Evolutionary conservation across 2,113 vertebrate genomes (phyloP).

Genomic region (Rhinolophus ferrumequinum): DNA sequence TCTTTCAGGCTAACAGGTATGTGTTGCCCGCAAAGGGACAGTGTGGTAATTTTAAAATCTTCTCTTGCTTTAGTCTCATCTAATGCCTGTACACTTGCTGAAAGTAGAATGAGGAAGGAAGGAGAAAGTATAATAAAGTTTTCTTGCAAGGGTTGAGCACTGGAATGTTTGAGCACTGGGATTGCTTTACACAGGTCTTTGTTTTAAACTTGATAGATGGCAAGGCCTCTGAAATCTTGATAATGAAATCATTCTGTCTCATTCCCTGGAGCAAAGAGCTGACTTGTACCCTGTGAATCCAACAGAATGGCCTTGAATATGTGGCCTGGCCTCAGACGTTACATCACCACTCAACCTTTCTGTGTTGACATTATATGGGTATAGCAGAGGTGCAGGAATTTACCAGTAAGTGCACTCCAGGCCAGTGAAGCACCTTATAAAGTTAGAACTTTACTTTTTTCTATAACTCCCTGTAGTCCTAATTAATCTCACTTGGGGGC

Average conservation of each 20-base stretch:
- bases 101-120: neutral
- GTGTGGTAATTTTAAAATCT: slow-evolving; percentile 16
- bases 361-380: slow-evolving; percentile 86
- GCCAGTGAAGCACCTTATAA: slow-evolving; percentile 72
- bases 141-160: neutral
- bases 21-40: slow-evolving; percentile 20
- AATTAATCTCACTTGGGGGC: neutral
- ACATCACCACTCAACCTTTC: slow-evolving; percentile 87
- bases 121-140: neutral
- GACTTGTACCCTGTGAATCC: slow-evolving; percentile 77
- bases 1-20: neutral
- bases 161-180: neutral
- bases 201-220: slow-evolving; percentile 63
- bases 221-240: neutral
- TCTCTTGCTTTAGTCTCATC: slow-evolving; percentile 27
- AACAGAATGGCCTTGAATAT: slow-evolving; percentile 83
- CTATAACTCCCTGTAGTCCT: neutral
- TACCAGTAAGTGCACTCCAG: slow-evolving; percentile 37
- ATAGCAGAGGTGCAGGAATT: slow-evolving; percentile 83
- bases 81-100: neutral
- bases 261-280: slow-evolving; percentile 70
- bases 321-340: slow-evolving; percentile 88
- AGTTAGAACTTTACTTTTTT: slow-evolving; percentile 70
- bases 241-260: slow-evolving; percentile 66
- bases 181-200: slow-evolving; percentile 1